phyloP scores from a whole-genome alignment of 2,888 invertebrate genomes.

The Latrodectus hesperus region DNA sequence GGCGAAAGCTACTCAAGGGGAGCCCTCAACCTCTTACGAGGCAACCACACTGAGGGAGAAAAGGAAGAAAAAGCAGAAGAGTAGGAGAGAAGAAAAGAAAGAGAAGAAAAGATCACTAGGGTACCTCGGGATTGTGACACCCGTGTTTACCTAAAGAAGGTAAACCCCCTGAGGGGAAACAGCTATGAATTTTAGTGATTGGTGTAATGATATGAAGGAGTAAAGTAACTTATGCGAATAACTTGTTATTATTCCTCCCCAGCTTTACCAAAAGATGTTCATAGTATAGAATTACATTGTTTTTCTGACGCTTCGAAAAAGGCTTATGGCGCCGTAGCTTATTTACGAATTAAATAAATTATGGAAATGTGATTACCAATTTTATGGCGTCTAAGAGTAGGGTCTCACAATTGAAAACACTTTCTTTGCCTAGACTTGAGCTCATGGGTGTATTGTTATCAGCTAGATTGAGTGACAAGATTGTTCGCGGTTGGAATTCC shows the following conservation, averaged over 20 bases:
- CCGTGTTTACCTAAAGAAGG: no score
- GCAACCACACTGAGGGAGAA: no score
- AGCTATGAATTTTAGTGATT: background rate
- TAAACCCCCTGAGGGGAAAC: no score
- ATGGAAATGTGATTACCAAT: background rate
- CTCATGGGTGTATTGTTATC: background rate
- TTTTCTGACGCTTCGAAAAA: slow-evolving; percentile 18
- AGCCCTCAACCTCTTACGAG: no score
- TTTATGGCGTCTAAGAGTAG: slow-evolving; percentile 15
- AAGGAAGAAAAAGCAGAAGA: no score
- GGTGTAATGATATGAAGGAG: background rate
- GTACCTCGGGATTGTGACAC: no score
- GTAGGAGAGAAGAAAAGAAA: no score
- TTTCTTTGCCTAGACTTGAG: slow-evolving; percentile 5
- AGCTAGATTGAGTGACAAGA: slow-evolving; percentile 6
- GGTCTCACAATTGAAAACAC: background rate
- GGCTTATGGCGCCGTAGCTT: background rate
- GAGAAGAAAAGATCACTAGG: no score
- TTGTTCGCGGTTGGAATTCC: background rate
- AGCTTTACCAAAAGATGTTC: background rate
- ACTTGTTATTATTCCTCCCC: background rate
- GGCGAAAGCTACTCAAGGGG: no score
- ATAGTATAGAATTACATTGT: background rate
- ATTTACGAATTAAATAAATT: background rate
- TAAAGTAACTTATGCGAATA: background rate